Conservation (phyloP, 1,140 invertebrate species). For the Asobara japonica region DNA sequence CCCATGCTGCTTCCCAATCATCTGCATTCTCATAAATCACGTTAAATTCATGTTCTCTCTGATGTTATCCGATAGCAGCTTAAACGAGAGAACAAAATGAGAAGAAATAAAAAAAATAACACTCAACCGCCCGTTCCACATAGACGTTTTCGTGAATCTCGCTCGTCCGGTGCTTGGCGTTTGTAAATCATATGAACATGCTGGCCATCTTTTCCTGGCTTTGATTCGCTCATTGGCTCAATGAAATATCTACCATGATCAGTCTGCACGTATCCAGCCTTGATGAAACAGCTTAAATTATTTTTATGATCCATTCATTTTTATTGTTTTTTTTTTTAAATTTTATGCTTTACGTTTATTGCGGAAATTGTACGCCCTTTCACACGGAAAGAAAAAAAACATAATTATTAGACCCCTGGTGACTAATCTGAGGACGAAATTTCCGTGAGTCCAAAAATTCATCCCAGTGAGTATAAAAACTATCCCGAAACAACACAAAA, state of each 20-base stretch:
- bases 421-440: too few species aligned
- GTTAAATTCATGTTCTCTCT: slow-evolving; percentile 9
- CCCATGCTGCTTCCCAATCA: slow-evolving; percentile 64
- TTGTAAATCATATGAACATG: slow-evolving; percentile 67
- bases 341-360: neutral
- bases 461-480: too few species aligned
- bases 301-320: neutral
- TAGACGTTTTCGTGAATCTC: slow-evolving; percentile 31
- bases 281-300: neutral
- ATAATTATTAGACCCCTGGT: too few species aligned
- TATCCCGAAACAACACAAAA: too few species aligned
- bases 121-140: slow-evolving; percentile 48
- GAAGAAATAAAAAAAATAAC: neutral
- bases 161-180: slow-evolving; percentile 42
- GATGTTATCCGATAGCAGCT: slow-evolving; percentile 14
- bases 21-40: slow-evolving; percentile 31
- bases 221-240: slow-evolving; percentile 62
- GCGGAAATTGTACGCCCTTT: too few species aligned
- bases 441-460: too few species aligned
- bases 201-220: slow-evolving; percentile 60
- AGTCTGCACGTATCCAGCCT: slow-evolving; percentile 65
- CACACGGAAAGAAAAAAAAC: too few species aligned
- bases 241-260: slow-evolving; percentile 64
- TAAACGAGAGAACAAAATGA: neutral
- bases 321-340: neutral